These are phyloP conservation scores for Sebastes jordani DNA, from an alignment of 2,797 vertebrate genomes.

Conservation along the genomic window DNA sequence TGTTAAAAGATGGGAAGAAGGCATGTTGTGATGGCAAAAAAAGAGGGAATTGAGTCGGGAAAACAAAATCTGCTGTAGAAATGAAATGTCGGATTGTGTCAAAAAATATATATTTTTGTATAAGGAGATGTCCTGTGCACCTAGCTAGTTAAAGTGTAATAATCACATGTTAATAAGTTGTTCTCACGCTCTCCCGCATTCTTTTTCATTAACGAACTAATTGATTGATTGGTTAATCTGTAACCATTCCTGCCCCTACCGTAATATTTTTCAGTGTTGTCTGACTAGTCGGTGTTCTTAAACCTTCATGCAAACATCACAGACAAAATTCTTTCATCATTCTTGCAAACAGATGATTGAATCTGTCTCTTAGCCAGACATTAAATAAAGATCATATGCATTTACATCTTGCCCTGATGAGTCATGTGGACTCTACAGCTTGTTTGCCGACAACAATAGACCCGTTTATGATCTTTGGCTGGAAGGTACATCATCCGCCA, in stretches of 20 bases:
- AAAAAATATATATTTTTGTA: background rate
- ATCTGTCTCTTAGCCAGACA: background rate
- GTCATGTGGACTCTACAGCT: background rate
- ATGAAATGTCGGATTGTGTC: background rate
- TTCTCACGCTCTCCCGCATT: background rate
- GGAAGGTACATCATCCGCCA: conserved; percentile 5
- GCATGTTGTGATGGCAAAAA: background rate
- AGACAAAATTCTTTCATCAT: background rate
- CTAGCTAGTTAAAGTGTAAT: background rate
- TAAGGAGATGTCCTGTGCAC: background rate
- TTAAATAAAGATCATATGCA: conserved; percentile 8
- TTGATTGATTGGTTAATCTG: conserved; percentile 16
- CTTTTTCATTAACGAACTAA: background rate
- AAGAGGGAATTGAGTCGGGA: background rate
- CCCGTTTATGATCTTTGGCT: conserved; percentile 14
- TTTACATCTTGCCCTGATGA: conserved; percentile 4
- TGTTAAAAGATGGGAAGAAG: background rate
- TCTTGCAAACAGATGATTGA: background rate
- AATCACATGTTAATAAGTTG: background rate
- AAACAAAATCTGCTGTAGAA: background rate
- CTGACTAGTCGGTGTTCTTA: background rate
- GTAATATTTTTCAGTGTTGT: background rate
- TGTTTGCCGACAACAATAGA: conserved; percentile 6
- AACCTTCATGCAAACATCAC: conserved; percentile 1
- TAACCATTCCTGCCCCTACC: background rate